Evolutionary conservation across 2,113 vertebrate genomes (phyloP).

Genomic region (Pluvialis apricaria): DNA sequence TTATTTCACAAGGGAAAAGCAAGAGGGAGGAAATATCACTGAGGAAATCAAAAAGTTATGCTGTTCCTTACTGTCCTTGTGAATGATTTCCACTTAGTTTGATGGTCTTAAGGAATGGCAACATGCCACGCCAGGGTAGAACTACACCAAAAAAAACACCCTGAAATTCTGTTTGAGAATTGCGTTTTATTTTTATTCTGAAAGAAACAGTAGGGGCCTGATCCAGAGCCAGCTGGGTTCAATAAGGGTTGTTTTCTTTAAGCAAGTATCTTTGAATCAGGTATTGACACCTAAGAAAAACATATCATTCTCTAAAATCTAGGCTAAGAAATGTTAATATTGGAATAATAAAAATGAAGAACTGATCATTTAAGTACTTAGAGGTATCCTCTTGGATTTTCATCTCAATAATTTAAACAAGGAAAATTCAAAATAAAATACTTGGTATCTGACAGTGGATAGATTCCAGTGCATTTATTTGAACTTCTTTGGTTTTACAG

Average conservation of each 20-base stretch:
- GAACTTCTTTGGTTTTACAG: background rate
- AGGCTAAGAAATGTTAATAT: background rate
- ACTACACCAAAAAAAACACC: background rate
- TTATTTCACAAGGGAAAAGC: slow-evolving; percentile 1
- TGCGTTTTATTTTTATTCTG: background rate
- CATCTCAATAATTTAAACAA: background rate
- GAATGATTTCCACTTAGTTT: background rate
- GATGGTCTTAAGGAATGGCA: background rate
- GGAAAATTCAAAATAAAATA: background rate
- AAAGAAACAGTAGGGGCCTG: background rate
- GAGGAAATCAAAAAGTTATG: background rate
- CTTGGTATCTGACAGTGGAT: background rate
- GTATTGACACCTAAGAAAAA: background rate
- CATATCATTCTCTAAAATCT: background rate
- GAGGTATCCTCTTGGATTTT: background rate
- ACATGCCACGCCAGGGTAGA: background rate
- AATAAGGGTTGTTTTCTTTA: background rate
- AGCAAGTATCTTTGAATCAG: background rate
- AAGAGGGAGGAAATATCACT: background rate
- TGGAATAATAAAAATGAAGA: background rate
- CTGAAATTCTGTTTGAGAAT: background rate
- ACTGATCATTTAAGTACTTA: background rate
- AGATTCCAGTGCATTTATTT: background rate
- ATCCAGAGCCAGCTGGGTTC: background rate
- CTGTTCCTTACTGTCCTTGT: background rate